Conservation (phyloP, 2,888 invertebrate genomes). For the Xestia c-nigrum region DNA sequence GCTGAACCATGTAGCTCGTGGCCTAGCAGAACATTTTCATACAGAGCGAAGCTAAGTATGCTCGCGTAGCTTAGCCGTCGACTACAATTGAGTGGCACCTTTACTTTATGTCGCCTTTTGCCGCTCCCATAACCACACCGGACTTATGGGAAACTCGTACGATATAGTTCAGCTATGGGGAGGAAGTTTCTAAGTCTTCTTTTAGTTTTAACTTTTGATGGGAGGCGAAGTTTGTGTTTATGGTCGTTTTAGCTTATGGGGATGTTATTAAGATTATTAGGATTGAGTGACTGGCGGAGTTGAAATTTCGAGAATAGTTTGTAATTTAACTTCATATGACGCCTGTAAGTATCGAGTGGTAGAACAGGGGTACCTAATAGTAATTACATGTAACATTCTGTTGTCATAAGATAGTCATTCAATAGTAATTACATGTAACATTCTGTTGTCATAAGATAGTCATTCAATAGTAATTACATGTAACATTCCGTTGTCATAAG, state of each 20-base stretch:
- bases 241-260: constrained; percentile 16
- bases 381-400: not conserved
- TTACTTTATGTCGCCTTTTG: constrained; percentile 23
- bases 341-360: not conserved
- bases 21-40: not conserved
- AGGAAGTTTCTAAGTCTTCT: constrained; percentile 46
- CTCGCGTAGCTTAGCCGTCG: not conserved
- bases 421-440: too few species aligned
- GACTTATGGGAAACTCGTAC: constrained; percentile 50
- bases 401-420: not conserved
- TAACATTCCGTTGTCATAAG: not conserved
- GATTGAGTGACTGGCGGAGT: not conserved
- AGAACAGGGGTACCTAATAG: not conserved
- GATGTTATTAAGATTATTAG: constrained; percentile 11
- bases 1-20: not conserved
- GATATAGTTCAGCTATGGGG: constrained; percentile 26
- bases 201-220: constrained; percentile 45
- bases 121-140: constrained; percentile 41
- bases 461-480: not conserved
- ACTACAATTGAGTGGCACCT: not conserved
- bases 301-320: not conserved
- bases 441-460: too few species aligned
- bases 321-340: not conserved
- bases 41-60: not conserved
- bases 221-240: constrained; percentile 41